Percentiles rank a stretch among this genome's conserved stretches.
These are phyloP conservation scores for Takifugu bimaculatus DNA, from an alignment of 2,113 vertebrate genomes.

Conservation along the genomic window DNA sequence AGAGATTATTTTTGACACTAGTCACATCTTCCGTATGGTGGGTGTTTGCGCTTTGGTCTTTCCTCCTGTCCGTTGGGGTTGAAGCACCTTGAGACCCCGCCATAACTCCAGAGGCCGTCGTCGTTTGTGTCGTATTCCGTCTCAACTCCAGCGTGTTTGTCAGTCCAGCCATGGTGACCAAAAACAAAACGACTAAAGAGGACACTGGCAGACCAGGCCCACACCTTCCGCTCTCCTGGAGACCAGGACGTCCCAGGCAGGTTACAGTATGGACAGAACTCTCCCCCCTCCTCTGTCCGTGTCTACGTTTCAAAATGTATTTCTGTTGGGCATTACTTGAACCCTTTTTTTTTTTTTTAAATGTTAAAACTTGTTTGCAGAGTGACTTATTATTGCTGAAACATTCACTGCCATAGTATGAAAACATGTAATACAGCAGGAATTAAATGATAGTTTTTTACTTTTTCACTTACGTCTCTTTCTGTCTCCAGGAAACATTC, in stretches of 20 bases:
- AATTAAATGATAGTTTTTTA: conserved; percentile 99
- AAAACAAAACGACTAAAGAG: conserved; percentile 38
- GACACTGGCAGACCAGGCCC: conserved; percentile 43
- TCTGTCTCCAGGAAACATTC: conserved; percentile 10
- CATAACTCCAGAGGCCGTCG: conserved; percentile 63
- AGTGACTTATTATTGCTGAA: conserved; percentile 81
- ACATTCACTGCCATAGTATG: conserved; percentile 90
- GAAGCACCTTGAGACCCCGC: conserved; percentile 60
- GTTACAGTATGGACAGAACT: conserved; percentile 32
- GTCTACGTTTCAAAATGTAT: conserved; percentile 56
- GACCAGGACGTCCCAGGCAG: conserved; percentile 51
- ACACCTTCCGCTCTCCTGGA: conserved; percentile 36
- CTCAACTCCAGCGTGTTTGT: conserved; percentile 67
- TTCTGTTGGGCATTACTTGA: conserved; percentile 79
- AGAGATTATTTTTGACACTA: conserved; percentile 95
- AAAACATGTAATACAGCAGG: conserved; percentile 88
- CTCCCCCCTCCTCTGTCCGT: conserved; percentile 15
- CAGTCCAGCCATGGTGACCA: conserved; percentile 78
- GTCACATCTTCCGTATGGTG: neutral
- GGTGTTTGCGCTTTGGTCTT: conserved; percentile 54
- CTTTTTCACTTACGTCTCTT: conserved; percentile 82
- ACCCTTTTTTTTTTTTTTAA: conserved; percentile 72
- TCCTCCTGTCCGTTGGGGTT: conserved; percentile 57
- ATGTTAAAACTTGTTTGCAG: conserved; percentile 79
- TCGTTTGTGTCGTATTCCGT: conserved; percentile 74